phyloP scores from a whole-genome alignment of 37 sponge, comb jelly and placozoan genomes.

The Mnemiopsis leidyi region DNA sequence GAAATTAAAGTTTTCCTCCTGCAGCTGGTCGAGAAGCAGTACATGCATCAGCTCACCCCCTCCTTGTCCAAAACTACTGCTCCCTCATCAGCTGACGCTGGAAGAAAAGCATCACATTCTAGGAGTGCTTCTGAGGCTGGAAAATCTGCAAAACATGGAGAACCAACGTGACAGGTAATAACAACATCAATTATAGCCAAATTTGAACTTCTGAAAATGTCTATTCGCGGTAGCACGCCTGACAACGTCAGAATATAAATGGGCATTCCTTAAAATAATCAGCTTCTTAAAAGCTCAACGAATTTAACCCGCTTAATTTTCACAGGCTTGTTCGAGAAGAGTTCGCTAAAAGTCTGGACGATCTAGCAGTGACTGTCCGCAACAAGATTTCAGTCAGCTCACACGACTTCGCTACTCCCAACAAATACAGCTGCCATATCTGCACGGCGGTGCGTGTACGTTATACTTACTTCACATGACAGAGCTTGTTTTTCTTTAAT shows the following conservation, averaged over 20 bases:
- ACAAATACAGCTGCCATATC: constrained; percentile 52
- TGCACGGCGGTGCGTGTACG: neutral
- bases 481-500: no score
- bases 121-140: neutral
- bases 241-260: no score
- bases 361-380: neutral
- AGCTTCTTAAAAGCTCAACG: no score
- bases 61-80: neutral
- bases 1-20: no score
- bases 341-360: constrained; percentile 37
- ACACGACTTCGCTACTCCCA: neutral
- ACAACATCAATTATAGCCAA: no score
- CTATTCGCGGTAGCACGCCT: no score
- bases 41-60: neutral
- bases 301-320: no score
- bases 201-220: no score
- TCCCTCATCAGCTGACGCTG: constrained; percentile 10
- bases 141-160: neutral
- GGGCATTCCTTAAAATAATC: no score
- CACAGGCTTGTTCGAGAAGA: constrained; percentile 16
- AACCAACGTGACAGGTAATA: constrained; percentile 42
- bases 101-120: constrained; percentile 38
- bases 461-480: no score
- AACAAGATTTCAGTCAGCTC: neutral
- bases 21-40: neutral